Evolutionary conservation across 2,888 invertebrate species (phyloP).

Genomic region (Epiblema foenella): DNA sequence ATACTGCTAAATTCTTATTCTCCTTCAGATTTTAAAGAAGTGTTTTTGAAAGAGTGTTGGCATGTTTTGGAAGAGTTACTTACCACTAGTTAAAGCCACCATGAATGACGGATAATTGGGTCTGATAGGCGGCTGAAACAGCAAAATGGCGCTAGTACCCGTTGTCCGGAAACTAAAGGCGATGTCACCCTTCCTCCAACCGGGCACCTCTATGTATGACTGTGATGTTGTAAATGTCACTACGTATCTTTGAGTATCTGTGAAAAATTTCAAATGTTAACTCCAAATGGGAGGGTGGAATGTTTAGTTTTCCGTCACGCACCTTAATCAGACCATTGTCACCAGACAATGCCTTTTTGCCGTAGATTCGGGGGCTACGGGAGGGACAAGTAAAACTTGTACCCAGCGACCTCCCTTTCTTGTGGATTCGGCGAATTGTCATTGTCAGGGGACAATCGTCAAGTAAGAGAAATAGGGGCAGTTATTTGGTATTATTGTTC

Average conservation of each 20-base stretch:
- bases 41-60: not conserved
- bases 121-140: conserved; percentile 96
- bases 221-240: conserved; percentile 97
- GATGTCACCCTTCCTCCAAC: conserved; percentile 96
- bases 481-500: conserved; percentile 51
- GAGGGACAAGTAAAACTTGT: too few relatives aligned
- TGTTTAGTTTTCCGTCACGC: too few relatives aligned
- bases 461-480: too few relatives aligned
- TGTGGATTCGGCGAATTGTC: too few relatives aligned
- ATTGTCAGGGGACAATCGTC: too few relatives aligned
- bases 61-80: conserved; percentile 47
- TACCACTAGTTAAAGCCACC: conserved; percentile 94
- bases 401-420: too few relatives aligned
- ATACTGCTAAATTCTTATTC: not conserved
- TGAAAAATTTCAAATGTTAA: conserved; percentile 50
- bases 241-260: conserved; percentile 96
- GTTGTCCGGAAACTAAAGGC: conserved; percentile 97
- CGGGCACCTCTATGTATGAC: conserved; percentile 96
- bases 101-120: conserved; percentile 96
- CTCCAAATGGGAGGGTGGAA: not conserved
- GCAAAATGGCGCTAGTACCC: conserved; percentile 93
- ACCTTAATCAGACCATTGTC: too few relatives aligned
- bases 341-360: too few relatives aligned
- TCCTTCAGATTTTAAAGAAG: not conserved
- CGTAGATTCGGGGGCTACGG: too few relatives aligned